phyloP scores from a whole-genome alignment of 2,888 invertebrate genomes.

The Pyrocoelia pectoralis region DNA sequence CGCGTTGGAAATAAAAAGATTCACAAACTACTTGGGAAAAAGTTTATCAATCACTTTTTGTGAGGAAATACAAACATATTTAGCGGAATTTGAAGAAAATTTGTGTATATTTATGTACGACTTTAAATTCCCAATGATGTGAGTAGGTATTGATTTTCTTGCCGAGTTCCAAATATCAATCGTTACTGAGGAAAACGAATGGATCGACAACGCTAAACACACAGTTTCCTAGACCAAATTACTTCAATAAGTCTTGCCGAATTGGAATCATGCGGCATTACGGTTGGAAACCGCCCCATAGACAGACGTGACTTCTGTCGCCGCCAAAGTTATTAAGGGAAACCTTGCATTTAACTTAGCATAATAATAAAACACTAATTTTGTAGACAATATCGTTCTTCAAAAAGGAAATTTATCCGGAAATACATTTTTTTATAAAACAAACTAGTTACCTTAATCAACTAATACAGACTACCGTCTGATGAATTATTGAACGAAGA shows the following conservation, averaged over 20 bases:
- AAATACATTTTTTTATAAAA: too few relatives aligned
- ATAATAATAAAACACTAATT: background rate
- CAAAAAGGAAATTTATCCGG: too few relatives aligned
- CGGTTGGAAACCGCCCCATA: conserved; percentile 22
- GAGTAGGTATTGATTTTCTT: conserved; percentile 11
- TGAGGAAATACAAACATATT: too few relatives aligned
- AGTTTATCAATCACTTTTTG: too few relatives aligned
- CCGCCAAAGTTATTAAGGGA: conserved; percentile 23
- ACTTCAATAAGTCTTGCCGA: conserved; percentile 31
- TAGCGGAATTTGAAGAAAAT: background rate
- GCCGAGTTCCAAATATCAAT: conserved; percentile 17
- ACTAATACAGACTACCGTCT: too few relatives aligned
- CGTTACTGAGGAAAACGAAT: conserved; percentile 23
- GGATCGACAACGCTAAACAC: conserved; percentile 29
- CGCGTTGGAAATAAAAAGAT: too few relatives aligned
- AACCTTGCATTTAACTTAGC: conserved; percentile 9
- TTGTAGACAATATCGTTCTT: background rate
- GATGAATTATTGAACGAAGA: too few relatives aligned
- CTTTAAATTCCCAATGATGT: conserved; percentile 17
- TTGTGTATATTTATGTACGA: background rate
- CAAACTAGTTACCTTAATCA: too few relatives aligned
- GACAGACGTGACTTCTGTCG: conserved; percentile 26
- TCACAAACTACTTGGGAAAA: too few relatives aligned
- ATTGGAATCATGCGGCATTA: conserved; percentile 32
- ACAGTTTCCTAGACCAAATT: conserved; percentile 32